A percentile compares a stretch with the other conserved stretches of the same genome.
These are phyloP conservation scores for Elysia chlorotica DNA, from an alignment of 1,140 invertebrate species.

Conservation along the genomic window DNA sequence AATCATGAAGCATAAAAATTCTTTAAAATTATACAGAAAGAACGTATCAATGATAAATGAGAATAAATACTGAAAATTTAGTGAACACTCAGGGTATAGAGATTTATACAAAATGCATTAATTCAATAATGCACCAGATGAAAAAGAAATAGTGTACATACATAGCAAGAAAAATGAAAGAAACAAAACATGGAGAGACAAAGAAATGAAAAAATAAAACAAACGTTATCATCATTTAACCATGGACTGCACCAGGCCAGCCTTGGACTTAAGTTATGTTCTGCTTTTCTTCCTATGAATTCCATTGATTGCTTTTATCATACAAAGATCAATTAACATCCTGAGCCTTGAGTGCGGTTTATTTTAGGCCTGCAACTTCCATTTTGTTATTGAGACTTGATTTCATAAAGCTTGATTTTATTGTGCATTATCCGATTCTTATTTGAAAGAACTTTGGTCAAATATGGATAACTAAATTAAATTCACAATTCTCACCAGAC, in stretches of 20 bases:
- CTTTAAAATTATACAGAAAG: neutral
- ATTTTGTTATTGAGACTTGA: neutral
- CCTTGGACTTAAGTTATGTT: neutral
- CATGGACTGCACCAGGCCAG: no score
- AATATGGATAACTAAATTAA: neutral
- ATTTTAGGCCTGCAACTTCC: neutral
- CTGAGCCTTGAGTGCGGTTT: no score
- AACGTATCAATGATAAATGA: neutral
- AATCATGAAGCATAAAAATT: neutral
- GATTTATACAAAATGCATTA: neutral
- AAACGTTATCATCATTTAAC: neutral
- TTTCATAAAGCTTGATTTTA: neutral
- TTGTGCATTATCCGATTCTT: neutral
- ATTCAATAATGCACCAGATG: neutral
- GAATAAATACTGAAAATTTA: neutral
- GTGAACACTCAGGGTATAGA: neutral
- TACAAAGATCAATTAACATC: no score
- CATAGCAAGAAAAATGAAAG: neutral
- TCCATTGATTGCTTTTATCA: neutral
- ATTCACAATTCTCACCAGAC: constrained; percentile 7
- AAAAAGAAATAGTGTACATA: neutral
- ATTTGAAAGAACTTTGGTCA: neutral
- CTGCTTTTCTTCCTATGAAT: neutral
- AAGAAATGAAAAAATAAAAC: neutral
- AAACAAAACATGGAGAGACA: neutral